phyloP scores from a whole-genome alignment of 2,888 invertebrate species.

The Habrosyne pyritoides region DNA sequence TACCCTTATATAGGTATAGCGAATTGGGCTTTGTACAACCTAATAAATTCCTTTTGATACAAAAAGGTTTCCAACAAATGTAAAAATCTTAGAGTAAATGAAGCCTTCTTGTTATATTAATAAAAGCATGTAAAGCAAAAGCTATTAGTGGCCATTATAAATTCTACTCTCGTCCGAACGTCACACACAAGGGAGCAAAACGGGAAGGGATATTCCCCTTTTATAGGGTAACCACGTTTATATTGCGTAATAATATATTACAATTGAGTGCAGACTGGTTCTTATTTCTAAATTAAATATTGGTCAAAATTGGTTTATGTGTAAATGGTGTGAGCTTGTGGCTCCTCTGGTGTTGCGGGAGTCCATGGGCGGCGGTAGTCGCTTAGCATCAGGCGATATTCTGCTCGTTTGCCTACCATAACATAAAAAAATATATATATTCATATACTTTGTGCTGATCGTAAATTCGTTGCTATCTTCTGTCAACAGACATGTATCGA shows the following conservation, averaged over 20 bases:
- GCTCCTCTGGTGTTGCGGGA: too few relatives aligned
- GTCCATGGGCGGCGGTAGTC: too few relatives aligned
- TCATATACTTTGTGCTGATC: too few relatives aligned
- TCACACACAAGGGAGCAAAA: constrained; percentile 26
- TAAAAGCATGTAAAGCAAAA: constrained; percentile 30
- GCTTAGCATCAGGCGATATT: too few relatives aligned
- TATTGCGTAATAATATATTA: background rate
- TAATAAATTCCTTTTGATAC: background rate
- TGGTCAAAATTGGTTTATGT: too few relatives aligned
- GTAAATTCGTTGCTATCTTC: background rate
- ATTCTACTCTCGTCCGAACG: constrained; percentile 31
- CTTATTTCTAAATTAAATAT: too few relatives aligned
- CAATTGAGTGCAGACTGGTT: too few relatives aligned
- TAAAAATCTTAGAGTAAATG: background rate
- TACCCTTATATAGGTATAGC: too few relatives aligned
- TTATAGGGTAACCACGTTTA: constrained; percentile 21
- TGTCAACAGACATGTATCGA: background rate
- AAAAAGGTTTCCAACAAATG: background rate
- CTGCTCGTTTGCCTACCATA: too few relatives aligned
- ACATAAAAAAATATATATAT: too few relatives aligned
- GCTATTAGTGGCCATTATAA: constrained; percentile 35
- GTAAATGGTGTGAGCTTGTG: too few relatives aligned
- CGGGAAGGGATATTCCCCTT: constrained; percentile 22
- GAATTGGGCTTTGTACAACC: too few relatives aligned
- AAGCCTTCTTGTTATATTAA: constrained; percentile 10